Evolutionary conservation across 64 coral and sea anemone species (phyloP), one percentile per base, ranked within the genome.

Genomic region (Montipora sp.): DNA sequence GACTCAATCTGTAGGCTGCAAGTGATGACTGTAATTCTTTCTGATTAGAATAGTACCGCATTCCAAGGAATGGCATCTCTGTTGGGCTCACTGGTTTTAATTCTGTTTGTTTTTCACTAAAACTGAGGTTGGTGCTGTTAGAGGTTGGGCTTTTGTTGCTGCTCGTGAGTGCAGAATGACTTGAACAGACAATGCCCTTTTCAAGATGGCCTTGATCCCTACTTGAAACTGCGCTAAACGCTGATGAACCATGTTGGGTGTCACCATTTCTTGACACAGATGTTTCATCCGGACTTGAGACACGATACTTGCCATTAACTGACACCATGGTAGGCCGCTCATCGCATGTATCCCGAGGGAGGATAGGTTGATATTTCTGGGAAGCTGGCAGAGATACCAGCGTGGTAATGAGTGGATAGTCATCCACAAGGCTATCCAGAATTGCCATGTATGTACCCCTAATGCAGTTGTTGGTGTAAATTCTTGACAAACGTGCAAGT

Each of bases 381-480:
- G 82, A 7, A 71, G 45, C 66, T 19, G 82, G 82, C 66, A 85
- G 18, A 50, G 82, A 85, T 50, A 71, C 82, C 3, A 85, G 19
- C 13, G 82, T 85, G 45, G 61, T 85, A 50, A 85, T 72, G 19
- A 85, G 82, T 10, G 82, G 82, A 50, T 85, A 85, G 10, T 85
- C 82, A 20, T 85, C 82, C 0, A 85, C 82, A 20, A 85, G 47
- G 65, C 82, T 85, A 63, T 92, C 47, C 13, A 92, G 82, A 49
- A 92, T 75, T 77, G 80, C 67, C 5, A 83, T 81, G 68, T 92
- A 77, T 16, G 80, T 92, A 49, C 90, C 90, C 48, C 83, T 86
- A 11, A 96, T 90, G 47, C 95, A 93, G 66, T 96, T 83, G 87
- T 96, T 96, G 51, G 95, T 92, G 27, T 96, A 96, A 27, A 94